phyloP scores from a whole-genome alignment of 2,113 vertebrate species.

The Probosciger aterrimus region DNA sequence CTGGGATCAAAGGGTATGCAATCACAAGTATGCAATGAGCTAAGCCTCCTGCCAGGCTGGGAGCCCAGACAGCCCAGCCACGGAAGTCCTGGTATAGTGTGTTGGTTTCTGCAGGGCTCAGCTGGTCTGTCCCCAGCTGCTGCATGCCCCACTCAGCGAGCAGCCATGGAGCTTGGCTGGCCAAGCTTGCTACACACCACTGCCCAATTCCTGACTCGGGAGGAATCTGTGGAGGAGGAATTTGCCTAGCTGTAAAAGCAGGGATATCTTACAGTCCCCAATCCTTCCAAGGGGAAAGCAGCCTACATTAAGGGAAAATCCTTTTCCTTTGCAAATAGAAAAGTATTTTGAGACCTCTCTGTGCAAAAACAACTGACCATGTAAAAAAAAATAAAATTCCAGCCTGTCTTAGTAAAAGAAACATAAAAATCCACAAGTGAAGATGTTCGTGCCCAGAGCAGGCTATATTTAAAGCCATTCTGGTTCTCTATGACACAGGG shows the following conservation, averaged over 20 bases:
- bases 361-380: not conserved
- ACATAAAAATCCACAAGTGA: not conserved
- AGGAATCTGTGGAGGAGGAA: not conserved
- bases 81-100: accelerated
- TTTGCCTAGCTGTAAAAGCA: not conserved
- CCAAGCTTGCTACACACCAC: accelerated
- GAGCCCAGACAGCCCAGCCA: not conserved
- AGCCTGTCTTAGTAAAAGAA: not conserved
- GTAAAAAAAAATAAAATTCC: not conserved
- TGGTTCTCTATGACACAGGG: accelerated
- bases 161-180: not conserved
- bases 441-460: not conserved
- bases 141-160: not conserved
- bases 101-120: accelerated
- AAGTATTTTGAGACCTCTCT: not conserved
- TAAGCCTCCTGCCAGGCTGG: not conserved
- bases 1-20: not conserved
- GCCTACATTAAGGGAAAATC: not conserved
- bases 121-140: not conserved
- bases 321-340: not conserved
- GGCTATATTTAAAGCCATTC: not conserved
- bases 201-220: not conserved
- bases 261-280: not conserved
- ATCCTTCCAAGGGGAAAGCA: not conserved
- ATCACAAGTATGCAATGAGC: not conserved